These are phyloP conservation scores for Tenodera sinensis DNA, from an alignment of 2,888 invertebrate species.

Conservation along the genomic window DNA sequence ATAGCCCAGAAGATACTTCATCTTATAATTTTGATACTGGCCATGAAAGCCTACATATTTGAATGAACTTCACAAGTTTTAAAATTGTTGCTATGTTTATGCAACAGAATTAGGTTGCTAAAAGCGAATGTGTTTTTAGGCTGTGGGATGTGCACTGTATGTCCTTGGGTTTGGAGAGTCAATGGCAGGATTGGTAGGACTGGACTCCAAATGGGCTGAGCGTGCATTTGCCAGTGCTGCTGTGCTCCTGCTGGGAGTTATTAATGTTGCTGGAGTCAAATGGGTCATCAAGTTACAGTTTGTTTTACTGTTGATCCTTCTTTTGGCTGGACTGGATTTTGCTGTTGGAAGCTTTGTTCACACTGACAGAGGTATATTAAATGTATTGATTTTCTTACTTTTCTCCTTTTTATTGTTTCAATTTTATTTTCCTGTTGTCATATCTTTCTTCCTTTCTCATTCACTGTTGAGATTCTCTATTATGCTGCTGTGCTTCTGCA, in stretches of 20 bases:
- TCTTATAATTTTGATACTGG: too few species aligned
- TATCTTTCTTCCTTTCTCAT: too few species aligned
- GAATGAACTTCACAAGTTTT: background rate
- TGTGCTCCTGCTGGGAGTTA: constrained; percentile 78
- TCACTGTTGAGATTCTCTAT: too few species aligned
- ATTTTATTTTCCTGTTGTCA: too few species aligned
- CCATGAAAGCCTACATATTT: too few species aligned
- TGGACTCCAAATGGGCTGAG: constrained; percentile 68
- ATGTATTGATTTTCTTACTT: too few species aligned
- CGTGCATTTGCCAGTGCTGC: constrained; percentile 85
- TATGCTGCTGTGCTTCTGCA: too few species aligned
- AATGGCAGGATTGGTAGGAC: constrained; percentile 78
- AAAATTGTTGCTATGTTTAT: too few species aligned
- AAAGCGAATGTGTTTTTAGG: constrained; percentile 54
- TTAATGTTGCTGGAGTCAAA: constrained; percentile 95
- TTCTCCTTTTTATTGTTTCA: too few species aligned
- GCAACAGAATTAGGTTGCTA: background rate
- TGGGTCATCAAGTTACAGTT: constrained; percentile 97
- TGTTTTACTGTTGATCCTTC: constrained; percentile 75
- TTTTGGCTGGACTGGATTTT: constrained; percentile 89
- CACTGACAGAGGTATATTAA: constrained; percentile 59
- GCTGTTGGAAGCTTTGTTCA: constrained; percentile 88
- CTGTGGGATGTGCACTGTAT: constrained; percentile 93
- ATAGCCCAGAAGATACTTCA: too few species aligned
- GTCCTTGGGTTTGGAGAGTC: constrained; percentile 97